Conservation (phyloP, 2,888 invertebrate genomes). For the Dryobota labecula region DNA sequence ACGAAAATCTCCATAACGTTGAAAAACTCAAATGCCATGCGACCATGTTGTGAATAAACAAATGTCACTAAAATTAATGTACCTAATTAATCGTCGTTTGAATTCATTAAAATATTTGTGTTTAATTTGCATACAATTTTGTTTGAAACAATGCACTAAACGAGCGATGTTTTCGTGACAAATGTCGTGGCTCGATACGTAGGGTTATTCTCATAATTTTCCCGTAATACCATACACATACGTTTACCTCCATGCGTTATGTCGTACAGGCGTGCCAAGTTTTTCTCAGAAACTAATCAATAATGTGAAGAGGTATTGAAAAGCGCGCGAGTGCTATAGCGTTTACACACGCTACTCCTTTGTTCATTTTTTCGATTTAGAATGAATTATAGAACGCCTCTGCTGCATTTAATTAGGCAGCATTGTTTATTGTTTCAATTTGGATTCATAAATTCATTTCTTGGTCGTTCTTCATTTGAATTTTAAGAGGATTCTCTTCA, state of each 20-base stretch:
- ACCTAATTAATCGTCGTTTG: slow-evolving; percentile 60
- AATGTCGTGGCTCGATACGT: slow-evolving; percentile 57
- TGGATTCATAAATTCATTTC: slow-evolving; percentile 63
- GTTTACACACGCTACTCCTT: slow-evolving; percentile 77
- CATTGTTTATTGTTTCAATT: slow-evolving; percentile 65
- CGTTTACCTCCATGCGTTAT: slow-evolving; percentile 50
- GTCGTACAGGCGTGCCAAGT: slow-evolving; percentile 71
- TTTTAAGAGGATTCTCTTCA: slow-evolving; percentile 56
- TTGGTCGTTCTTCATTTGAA: slow-evolving; percentile 63
- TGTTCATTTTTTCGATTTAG: slow-evolving; percentile 64
- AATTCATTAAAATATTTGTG: slow-evolving; percentile 62
- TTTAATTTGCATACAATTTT: slow-evolving; percentile 56
- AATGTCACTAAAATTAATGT: slow-evolving; percentile 57
- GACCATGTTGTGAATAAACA: slow-evolving; percentile 49
- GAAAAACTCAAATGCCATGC: slow-evolving; percentile 60
- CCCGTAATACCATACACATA: slow-evolving; percentile 65
- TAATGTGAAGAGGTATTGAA: slow-evolving; percentile 83
- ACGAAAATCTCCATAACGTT: slow-evolving; percentile 56
- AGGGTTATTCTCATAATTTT: slow-evolving; percentile 56
- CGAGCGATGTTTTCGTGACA: slow-evolving; percentile 60
- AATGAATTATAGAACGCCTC: slow-evolving; percentile 66
- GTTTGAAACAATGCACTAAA: slow-evolving; percentile 58
- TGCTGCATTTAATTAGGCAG: slow-evolving; percentile 66
- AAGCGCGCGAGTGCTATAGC: slow-evolving; percentile 76
- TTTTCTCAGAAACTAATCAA: slow-evolving; percentile 84